A percentile compares a stretch with the other conserved stretches of the same genome.
Conservation (phyloP, 1,140 invertebrate genomes). For the Lordiphosa clarofinis region DNA sequence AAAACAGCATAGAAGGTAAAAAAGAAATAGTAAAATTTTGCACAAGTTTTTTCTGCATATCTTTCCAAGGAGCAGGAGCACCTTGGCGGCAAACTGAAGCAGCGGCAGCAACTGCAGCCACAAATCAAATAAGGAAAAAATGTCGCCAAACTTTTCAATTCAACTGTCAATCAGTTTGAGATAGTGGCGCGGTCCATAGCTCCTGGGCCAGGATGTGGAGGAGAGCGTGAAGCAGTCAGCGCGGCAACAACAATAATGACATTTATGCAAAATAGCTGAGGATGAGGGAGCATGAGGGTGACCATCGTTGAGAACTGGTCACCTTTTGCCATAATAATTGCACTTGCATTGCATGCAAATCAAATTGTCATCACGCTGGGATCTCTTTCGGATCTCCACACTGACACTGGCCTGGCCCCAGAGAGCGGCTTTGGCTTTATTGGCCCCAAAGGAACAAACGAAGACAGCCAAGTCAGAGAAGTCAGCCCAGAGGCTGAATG, state of each 20-base stretch:
- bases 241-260: slow-evolving; percentile 74
- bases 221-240: background rate
- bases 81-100: slow-evolving; percentile 12
- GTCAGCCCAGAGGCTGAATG: slow-evolving; percentile 49
- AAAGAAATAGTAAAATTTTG: slow-evolving; percentile 52
- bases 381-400: slow-evolving; percentile 24
- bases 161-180: slow-evolving; percentile 78
- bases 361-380: slow-evolving; percentile 74
- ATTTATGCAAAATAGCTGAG: slow-evolving; percentile 66
- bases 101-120: slow-evolving; percentile 38
- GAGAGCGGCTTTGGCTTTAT: slow-evolving; percentile 63
- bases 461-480: slow-evolving; percentile 16
- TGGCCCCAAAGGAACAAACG: slow-evolving; percentile 59
- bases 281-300: slow-evolving; percentile 28
- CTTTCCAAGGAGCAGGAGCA: slow-evolving; percentile 33
- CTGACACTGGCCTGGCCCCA: slow-evolving; percentile 14
- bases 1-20: slow-evolving; percentile 33
- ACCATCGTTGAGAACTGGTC: slow-evolving; percentile 54
- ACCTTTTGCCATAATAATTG: slow-evolving; percentile 77
- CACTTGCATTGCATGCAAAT: slow-evolving; percentile 77
- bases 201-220: slow-evolving; percentile 10
- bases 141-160: slow-evolving; percentile 78
- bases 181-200: slow-evolving; percentile 63
- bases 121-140: slow-evolving; percentile 78
- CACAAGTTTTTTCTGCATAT: slow-evolving; percentile 62